Evolutionary conservation across 2,113 vertebrate species (phyloP), one percentile per base, ranked within the genome.

Genomic region (Cyprinodon variegatus): DNA sequence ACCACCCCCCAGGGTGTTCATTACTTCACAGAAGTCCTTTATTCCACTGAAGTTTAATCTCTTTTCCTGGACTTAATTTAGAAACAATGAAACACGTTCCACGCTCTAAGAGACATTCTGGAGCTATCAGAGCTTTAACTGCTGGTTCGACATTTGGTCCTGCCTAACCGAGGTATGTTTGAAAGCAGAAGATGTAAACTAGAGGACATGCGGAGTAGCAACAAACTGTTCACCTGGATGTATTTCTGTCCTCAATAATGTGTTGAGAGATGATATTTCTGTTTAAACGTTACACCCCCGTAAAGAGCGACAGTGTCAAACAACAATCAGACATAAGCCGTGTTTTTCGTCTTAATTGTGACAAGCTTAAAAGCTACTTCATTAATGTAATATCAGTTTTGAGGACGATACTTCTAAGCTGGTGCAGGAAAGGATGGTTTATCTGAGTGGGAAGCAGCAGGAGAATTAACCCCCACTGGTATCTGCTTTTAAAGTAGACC

Each of bases 11-110:
- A 0, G 53, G 86, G 87, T 86, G 78, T 87, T 89, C 86, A 87
- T 90, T 91, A 91, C 76, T 86, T 91, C 77, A 92, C 81, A 89
- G 79, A 84, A 88, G 83, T 72, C 82, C 86, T 90, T 87, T 87
- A 84, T 89, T 90, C 64, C 80, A 70, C 66, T 6, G 73, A 77
- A 82, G 78, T 79, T 78, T 70, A 48, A 78, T 74, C 72, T 83
- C 66, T 68, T 82, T 72, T 73, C 70, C 68, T 76, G 71, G 76
- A 89, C 71, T 81, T 86, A 68, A 88, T 90, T 89, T 83, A 86
- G 81, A 71, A 70, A 66, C 46, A 63, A 81, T 83, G 60, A 75
- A 83, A 86, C 64, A 10, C 43, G 72, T 79, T 65, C 76, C 76
- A 70, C 61, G 61, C 41, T 41, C 29, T 29, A 29, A 59, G 48